Conservation (phyloP, 2,113 vertebrate genomes). For the Opisthocomus hoazin region DNA sequence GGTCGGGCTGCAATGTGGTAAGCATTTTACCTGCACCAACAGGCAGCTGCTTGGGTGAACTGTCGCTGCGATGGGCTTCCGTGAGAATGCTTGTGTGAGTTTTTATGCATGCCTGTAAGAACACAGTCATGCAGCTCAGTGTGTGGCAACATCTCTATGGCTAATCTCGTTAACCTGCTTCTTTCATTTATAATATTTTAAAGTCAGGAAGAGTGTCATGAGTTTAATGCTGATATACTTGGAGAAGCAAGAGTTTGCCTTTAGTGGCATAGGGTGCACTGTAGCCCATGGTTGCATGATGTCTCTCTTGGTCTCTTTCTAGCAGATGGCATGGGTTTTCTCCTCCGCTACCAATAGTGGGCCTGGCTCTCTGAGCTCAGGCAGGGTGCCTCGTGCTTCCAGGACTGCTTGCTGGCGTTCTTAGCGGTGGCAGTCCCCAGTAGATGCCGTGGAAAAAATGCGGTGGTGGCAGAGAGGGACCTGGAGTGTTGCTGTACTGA, state of each 20-base stretch:
- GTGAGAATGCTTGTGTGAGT: background rate
- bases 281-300: background rate
- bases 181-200: background rate
- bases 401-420: fast-evolving
- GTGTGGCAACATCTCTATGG: background rate
- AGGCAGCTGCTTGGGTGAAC: background rate
- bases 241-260: background rate
- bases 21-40: background rate
- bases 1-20: background rate
- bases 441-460: background rate
- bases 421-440: background rate
- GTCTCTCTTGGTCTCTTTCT: background rate
- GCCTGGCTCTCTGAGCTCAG: background rate
- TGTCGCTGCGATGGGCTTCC: background rate
- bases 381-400: background rate
- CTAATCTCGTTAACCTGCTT: background rate
- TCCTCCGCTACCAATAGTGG: fast-evolving
- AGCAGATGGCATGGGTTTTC: background rate
- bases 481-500: background rate
- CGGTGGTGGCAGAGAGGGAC: background rate
- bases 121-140: background rate
- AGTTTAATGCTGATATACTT: background rate
- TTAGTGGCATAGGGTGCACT: background rate
- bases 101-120: background rate
- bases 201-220: background rate